Evolutionary conservation across 2,888 invertebrate genomes (phyloP).

Genomic region (Rhimphoctona megacephalus): DNA sequence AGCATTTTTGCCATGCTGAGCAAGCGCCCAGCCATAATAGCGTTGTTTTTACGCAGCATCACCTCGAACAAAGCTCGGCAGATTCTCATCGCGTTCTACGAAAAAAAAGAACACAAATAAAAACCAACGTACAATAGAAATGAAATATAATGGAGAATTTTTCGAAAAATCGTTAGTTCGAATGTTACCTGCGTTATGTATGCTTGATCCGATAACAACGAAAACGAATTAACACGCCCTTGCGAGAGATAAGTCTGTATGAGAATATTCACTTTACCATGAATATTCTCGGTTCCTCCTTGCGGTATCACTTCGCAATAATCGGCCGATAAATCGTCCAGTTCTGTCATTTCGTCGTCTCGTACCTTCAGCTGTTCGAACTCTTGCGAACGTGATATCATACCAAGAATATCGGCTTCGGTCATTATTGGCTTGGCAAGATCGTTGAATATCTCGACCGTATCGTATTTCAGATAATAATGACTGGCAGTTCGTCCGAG

Average conservation of each 20-base stretch:
- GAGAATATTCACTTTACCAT: conserved; percentile 98
- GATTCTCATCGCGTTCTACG: conserved; percentile 95
- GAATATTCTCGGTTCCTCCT: conserved; percentile 94
- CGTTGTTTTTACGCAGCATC: conserved; percentile 94
- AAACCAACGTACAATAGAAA: background rate
- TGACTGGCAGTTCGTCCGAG: conserved; percentile 98
- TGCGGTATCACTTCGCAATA: conserved; percentile 92
- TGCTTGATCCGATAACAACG: conserved; percentile 94
- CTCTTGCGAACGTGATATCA: conserved; percentile 97
- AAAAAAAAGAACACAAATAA: background rate
- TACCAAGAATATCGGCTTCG: conserved; percentile 93
- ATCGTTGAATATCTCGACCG: conserved; percentile 96
- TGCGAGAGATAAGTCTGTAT: conserved; percentile 96
- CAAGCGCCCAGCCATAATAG: conserved; percentile 94
- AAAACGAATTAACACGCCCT: conserved; percentile 92
- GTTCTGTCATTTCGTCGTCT: conserved; percentile 97
- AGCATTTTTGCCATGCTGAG: conserved; percentile 96
- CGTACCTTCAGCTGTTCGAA: conserved; percentile 97
- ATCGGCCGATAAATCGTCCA: conserved; percentile 91
- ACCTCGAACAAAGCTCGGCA: conserved; percentile 97
- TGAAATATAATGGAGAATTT: background rate
- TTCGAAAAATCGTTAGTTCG: background rate
- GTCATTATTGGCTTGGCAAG: conserved; percentile 92
- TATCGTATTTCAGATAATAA: conserved; percentile 98
- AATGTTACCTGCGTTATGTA: conserved; percentile 93